Base-by-base conservation (phyloP, 2,797 vertebrate genomes). In the Mastacembelus armatus region DNA sequence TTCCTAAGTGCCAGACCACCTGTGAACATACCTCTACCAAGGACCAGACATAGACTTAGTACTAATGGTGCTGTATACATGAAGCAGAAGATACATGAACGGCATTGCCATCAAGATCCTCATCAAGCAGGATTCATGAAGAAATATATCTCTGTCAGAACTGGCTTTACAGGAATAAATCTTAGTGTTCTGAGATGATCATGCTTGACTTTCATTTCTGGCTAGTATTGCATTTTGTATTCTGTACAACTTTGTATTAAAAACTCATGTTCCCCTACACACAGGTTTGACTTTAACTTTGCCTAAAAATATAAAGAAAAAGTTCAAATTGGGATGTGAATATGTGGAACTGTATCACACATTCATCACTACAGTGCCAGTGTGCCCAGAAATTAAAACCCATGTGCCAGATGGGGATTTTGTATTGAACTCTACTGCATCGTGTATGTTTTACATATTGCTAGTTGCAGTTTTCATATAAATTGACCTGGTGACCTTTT, bases 271-370 rank as follows among this genome's bases (percentile, higher is more conserved):
- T 47, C 14, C 38, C 21, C 24, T 4, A 55, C 49, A 63, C 56
- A 39, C 35, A 22, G 18, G 45, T 43, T 77, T 48, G 51, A 54
- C 64, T 67, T 66, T 81, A 71, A n/a, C 61, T 82, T 79, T 60
- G 42, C 82, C 15, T 74, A 58, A 62, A 84, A 60, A 85, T 71
- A 80, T 87, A 87, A 86, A 70, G 63, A 9, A 45, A 9, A 48
- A 35, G 45, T 63, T 79, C 18, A 18, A 3, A 63, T 76, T 78
- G 70, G 72, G 52, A 70, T 91, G 86, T 89, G 87, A 71, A 87
- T 88, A 69, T 26, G 58, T 78, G 42, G 49, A 48, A 63, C 43
- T 47, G 43, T 66, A 73, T 63, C 70, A 55, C 33, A 48, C 61
- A 39, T 49, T 33, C 19, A 50, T 64, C 65, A 56, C 78, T 33